Conservation (phyloP, 2,888 invertebrate genomes). For the Sthenelais limicola region DNA sequence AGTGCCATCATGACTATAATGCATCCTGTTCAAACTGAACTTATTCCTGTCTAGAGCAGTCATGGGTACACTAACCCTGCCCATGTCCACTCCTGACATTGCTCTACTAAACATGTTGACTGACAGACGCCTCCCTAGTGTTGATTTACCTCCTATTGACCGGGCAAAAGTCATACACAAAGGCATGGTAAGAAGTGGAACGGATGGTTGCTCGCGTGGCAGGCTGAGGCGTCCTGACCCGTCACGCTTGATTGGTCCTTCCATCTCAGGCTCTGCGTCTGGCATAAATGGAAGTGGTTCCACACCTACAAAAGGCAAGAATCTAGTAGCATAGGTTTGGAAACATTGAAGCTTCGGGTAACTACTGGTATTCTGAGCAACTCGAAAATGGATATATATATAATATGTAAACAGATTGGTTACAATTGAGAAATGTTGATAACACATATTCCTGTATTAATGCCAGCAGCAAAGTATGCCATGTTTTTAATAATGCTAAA, state of each 20-base stretch:
- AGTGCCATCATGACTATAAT: too few relatives aligned
- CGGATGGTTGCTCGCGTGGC: slow-evolving; percentile 43
- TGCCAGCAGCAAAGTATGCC: too few relatives aligned
- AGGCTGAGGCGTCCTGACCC: slow-evolving; percentile 6
- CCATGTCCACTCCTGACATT: slow-evolving; percentile 34
- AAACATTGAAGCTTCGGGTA: too few relatives aligned
- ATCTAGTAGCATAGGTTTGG: too few relatives aligned
- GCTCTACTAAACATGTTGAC: slow-evolving; percentile 42
- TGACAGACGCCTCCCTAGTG: slow-evolving; percentile 29
- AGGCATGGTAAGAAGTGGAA: slow-evolving; percentile 51
- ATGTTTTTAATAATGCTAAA: too few relatives aligned
- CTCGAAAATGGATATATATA: too few relatives aligned
- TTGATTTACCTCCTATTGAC: slow-evolving; percentile 42
- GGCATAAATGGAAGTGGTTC: slow-evolving; percentile 51
- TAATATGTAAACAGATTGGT: too few relatives aligned
- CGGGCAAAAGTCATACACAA: slow-evolving; percentile 52
- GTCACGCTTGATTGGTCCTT: slow-evolving; percentile 25
- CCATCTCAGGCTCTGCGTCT: slow-evolving; percentile 43
- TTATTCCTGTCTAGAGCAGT: slow-evolving; percentile 30
- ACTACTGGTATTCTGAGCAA: too few relatives aligned
- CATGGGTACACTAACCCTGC: slow-evolving; percentile 33
- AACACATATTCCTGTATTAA: too few relatives aligned
- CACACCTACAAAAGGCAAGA: slow-evolving; percentile 44
- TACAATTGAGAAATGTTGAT: too few relatives aligned
- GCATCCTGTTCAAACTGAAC: neutral